These are phyloP conservation scores for Chaetodon trifasciatus DNA, from an alignment of 2,797 vertebrate species.

Conservation along the genomic window DNA sequence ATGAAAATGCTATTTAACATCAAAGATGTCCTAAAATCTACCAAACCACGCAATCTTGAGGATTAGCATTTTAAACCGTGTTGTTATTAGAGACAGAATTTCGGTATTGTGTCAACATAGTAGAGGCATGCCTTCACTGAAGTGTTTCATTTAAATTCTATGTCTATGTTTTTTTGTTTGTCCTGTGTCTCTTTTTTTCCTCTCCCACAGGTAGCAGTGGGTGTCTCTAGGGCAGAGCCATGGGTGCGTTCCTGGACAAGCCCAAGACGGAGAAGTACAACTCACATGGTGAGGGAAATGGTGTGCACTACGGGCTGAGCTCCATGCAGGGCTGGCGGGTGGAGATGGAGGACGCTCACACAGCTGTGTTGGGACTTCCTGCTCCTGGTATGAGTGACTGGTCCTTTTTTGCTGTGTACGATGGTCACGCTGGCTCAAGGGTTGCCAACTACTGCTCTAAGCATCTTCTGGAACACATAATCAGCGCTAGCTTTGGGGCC, in stretches of 20 bases:
- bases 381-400: constrained; percentile 93
- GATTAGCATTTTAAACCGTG: background rate
- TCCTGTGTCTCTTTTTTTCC: constrained; percentile 27
- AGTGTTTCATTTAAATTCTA: background rate
- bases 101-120: background rate
- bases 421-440: constrained; percentile 96
- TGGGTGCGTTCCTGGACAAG: constrained; percentile 99
- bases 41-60: background rate
- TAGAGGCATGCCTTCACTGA: background rate
- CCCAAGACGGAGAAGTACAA: constrained; percentile 99
- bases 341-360: constrained; percentile 99
- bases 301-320: constrained; percentile 95
- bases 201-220: constrained; percentile 80
- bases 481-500: constrained; percentile 84
- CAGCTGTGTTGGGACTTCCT: constrained; percentile 94
- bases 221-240: constrained; percentile 84
- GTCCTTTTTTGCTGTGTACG: constrained; percentile 99
- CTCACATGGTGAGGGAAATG: constrained; percentile 94
- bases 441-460: constrained; percentile 98
- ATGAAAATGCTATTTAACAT: background rate
- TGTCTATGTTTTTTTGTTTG: background rate
- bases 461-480: constrained; percentile 97
- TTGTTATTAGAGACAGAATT: background rate
- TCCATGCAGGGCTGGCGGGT: constrained; percentile 99
- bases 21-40: background rate